Evolutionary conservation across 2,888 invertebrate genomes (phyloP).

Genomic region (Sinotaia quadrata): DNA sequence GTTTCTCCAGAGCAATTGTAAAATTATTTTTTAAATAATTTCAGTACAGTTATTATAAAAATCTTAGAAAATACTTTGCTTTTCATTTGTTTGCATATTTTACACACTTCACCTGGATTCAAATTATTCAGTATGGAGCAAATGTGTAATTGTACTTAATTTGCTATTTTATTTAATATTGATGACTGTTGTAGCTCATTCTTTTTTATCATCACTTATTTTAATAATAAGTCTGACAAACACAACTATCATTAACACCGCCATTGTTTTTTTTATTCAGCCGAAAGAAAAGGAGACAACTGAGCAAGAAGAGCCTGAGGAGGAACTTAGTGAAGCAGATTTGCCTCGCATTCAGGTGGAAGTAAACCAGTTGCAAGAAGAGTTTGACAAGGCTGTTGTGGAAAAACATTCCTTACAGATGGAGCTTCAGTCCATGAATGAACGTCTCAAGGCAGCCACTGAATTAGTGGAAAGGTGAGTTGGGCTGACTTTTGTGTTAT

Average conservation of each 20-base stretch:
- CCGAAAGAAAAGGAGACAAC: conserved; percentile 43
- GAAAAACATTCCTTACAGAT: conserved; percentile 70
- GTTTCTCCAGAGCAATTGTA: too few relatives aligned
- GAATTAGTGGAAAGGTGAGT: conserved; percentile 66
- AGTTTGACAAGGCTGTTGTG: conserved; percentile 69
- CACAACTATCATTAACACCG: not conserved
- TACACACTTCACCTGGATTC: too few relatives aligned
- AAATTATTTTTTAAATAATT: too few relatives aligned
- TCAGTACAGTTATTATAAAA: too few relatives aligned
- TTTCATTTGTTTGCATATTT: too few relatives aligned
- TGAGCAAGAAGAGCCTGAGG: conserved; percentile 50
- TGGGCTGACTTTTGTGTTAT: too few relatives aligned
- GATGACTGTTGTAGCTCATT: not conserved
- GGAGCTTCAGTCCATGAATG: conserved; percentile 70
- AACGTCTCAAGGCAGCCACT: conserved; percentile 68
- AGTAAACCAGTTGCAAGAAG: conserved; percentile 64
- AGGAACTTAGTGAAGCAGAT: conserved; percentile 66
- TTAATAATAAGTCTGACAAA: not conserved
- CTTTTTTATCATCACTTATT: not conserved
- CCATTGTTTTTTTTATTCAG: not conserved
- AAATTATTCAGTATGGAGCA: too few relatives aligned
- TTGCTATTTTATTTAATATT: not conserved
- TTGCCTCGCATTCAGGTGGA: conserved; percentile 65
- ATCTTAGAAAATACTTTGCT: too few relatives aligned
- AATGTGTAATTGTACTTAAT: too few relatives aligned